phyloP scores from a whole-genome alignment of 92 coral and sea anemone genomes.

The Parazoanthus darwini region DNA sequence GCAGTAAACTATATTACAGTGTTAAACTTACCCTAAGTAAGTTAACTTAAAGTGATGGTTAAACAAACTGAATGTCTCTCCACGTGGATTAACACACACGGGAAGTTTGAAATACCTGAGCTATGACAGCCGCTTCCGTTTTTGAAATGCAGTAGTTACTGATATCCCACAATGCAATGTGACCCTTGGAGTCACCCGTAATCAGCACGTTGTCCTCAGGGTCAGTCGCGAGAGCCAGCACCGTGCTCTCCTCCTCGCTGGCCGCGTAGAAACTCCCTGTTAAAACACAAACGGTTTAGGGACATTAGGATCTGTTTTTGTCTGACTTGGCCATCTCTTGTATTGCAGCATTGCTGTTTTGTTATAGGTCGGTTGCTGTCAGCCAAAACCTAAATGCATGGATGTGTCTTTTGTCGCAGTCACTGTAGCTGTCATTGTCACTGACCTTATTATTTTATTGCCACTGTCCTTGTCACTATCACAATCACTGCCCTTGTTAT shows the following conservation, averaged over 20 bases:
- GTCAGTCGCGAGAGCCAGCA: conserved; percentile 81
- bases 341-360: not conserved
- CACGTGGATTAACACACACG: not conserved
- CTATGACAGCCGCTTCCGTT: conserved; percentile 68
- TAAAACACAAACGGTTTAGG: not conserved
- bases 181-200: conserved; percentile 85
- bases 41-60: too few species aligned
- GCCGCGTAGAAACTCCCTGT: conserved; percentile 80
- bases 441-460: not conserved
- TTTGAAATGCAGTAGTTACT: conserved; percentile 80
- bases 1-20: too few species aligned
- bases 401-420: not conserved
- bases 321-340: not conserved
- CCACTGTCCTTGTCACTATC: not conserved
- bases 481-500: not conserved
- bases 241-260: conserved; percentile 59
- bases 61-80: too few species aligned
- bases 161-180: conserved; percentile 85
- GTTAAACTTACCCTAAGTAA: too few species aligned
- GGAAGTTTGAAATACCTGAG: conserved; percentile 57
- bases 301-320: not conserved
- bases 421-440: too few species aligned
- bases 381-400: too few species aligned
- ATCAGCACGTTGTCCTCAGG: conserved; percentile 74
- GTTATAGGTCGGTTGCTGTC: not conserved